A percentile compares a stretch with the other conserved stretches of the same genome.
Evolutionary conservation across 2,113 vertebrate genomes (phyloP).

Genomic region (Triplophysa dalaica): DNA sequence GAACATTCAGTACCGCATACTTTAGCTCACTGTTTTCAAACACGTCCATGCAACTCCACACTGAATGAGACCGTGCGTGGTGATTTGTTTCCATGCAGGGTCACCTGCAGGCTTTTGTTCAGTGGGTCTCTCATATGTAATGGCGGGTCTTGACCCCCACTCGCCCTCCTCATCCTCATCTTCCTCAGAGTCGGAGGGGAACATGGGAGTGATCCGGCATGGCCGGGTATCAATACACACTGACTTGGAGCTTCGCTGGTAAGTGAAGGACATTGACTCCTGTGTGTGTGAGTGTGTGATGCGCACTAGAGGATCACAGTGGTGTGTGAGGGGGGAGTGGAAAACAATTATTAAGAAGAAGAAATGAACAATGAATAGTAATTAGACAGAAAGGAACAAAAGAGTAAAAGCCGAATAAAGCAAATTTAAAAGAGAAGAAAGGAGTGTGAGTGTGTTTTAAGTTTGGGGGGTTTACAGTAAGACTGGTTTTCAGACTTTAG

Average conservation of each 20-base stretch:
- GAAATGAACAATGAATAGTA: background rate
- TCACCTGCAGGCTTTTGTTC: constrained; percentile 88
- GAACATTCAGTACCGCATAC: background rate
- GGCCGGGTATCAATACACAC: constrained; percentile 91
- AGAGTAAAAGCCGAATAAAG: constrained; percentile 55
- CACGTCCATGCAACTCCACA: constrained; percentile 5
- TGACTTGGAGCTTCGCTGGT: constrained; percentile 91
- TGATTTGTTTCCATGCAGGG: constrained; percentile 64
- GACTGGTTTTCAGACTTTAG: too few relatives aligned
- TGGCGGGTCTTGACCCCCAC: constrained; percentile 65
- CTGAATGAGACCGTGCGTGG: background rate
- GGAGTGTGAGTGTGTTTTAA: background rate
- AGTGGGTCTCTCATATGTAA: constrained; percentile 71
- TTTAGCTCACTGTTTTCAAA: background rate
- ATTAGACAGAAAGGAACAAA: background rate
- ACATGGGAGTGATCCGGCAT: constrained; percentile 74
- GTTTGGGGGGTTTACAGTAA: too few relatives aligned
- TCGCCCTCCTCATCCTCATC: constrained; percentile 66
- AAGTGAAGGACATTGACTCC: constrained; percentile 96
- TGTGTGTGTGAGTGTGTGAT: constrained; percentile 92
- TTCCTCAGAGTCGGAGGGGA: constrained; percentile 81
- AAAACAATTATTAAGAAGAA: constrained; percentile 54
- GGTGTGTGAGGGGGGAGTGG: constrained; percentile 54
- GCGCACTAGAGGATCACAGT: constrained; percentile 76
- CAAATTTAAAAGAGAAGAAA: constrained; percentile 62